Base-by-base conservation (phyloP, 2,113 vertebrate species). In the Gymnarchus niloticus region DNA sequence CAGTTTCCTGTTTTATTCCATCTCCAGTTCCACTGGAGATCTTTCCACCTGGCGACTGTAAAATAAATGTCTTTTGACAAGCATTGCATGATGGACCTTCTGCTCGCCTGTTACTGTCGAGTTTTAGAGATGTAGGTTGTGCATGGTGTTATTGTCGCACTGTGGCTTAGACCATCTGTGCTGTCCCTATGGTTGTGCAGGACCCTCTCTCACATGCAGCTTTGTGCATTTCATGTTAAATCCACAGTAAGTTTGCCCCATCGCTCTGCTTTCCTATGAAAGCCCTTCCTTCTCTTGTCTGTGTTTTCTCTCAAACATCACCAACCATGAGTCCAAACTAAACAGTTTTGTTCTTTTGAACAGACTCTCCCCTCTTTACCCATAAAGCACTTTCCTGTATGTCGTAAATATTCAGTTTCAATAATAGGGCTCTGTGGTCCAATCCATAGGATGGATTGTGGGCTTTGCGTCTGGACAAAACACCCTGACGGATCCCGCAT, bases 1-100 rank as follows among this genome's bases (percentile, higher is more conserved):
- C 46, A 56, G 25, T 82, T 82, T 56, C 51, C 65, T 23, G 6
- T 25, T 48, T 48, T 14, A 73, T 49, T 46, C 17, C 49, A 23
- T 73, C 46, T 84, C 48, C 44, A n/a, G 48, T 84, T 65, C 46
- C 83, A 61, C 37, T 73, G 48, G 48, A 76, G 56, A 54, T 33
- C 65, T 56, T 23, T 25, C 33, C 25, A 8, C 61, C 61, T 52
- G 19, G 41, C 33, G 5, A 21, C 8, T 76, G 10, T 33, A 23
- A 23, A 77, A 41, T 85, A 41, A 52, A 41, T 54, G 7, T 73
- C 12, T 1, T 51, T 73, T 73, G 84, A 21, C 46, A 44, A 65
- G 56, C 25, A 25, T 14, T 49, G 10, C 49, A 56, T 19, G 41
- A 44, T 84, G 19, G 46, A 25, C 44, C 48, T 59, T 65, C 23